Conservation (phyloP, 1,140 invertebrate species). For the Pseudomyrmex sp. region DNA sequence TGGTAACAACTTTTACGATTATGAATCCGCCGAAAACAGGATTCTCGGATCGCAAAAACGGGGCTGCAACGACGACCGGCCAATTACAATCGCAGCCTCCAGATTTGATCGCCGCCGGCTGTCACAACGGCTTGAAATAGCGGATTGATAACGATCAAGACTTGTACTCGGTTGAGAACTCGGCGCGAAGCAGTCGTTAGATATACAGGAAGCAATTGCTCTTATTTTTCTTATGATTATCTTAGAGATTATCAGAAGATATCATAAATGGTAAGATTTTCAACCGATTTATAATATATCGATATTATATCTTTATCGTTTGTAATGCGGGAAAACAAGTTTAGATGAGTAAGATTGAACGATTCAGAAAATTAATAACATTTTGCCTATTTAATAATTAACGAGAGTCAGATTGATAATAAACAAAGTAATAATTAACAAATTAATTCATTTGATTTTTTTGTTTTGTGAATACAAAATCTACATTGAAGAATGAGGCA, state of each 20-base stretch:
- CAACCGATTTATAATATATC: not conserved
- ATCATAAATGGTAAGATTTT: not conserved
- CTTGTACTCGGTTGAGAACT: not conserved
- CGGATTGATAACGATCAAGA: conserved; percentile 28
- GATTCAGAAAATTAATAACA: too few relatives aligned
- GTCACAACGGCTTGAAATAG: conserved; percentile 9
- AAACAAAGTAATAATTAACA: too few relatives aligned
- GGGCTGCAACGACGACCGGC: conserved; percentile 1
- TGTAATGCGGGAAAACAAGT: too few relatives aligned
- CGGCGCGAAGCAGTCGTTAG: too few relatives aligned
- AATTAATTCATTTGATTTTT: too few relatives aligned
- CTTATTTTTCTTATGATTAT: conserved; percentile 16
- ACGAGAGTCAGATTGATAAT: too few relatives aligned
- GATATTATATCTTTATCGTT: too few relatives aligned
- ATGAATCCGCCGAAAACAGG: conserved; percentile 60
- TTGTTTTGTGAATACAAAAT: too few relatives aligned
- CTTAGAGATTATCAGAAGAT: conserved; percentile 5
- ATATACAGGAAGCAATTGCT: not conserved
- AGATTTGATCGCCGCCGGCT: conserved; percentile 8
- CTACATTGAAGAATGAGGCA: not conserved
- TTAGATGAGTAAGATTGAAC: too few relatives aligned
- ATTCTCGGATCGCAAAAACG: conserved; percentile 39
- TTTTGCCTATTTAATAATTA: too few relatives aligned
- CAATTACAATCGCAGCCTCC: conserved; percentile 23
- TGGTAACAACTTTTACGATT: conserved; percentile 57